Conservation (phyloP, 2,113 vertebrate genomes). For the Nannospalax galili region DNA sequence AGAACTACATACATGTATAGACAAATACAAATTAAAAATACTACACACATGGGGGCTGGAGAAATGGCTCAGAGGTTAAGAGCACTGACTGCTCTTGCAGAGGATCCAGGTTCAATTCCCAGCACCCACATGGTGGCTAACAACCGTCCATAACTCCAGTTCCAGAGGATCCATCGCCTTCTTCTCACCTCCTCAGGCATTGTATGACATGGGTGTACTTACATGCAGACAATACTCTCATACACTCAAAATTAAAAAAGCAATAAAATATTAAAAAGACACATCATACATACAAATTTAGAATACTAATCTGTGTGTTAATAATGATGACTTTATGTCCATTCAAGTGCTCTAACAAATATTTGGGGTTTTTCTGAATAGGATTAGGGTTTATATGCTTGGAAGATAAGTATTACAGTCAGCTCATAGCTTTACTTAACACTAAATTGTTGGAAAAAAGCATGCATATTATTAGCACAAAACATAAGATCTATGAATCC, state of each 20-base stretch:
- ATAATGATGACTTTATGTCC: conserved; percentile 19
- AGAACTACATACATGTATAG: neutral
- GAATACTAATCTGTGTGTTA: neutral
- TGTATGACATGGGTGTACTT: too few relatives aligned
- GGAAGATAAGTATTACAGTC: neutral
- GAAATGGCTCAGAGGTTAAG: too few relatives aligned
- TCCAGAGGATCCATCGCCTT: too few relatives aligned
- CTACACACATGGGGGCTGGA: neutral
- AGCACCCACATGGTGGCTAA: too few relatives aligned
- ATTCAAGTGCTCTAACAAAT: neutral
- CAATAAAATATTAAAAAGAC: too few relatives aligned
- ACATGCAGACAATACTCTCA: too few relatives aligned
- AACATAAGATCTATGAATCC: neutral
- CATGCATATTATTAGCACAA: neutral
- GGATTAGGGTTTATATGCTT: neutral
- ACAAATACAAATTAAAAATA: neutral
- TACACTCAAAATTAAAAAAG: too few relatives aligned
- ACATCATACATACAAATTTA: too few relatives aligned
- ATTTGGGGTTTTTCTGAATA: conserved; percentile 21
- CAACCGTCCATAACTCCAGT: too few relatives aligned
- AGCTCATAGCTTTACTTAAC: neutral
- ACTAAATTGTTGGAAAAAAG: neutral
- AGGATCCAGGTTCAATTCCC: too few relatives aligned
- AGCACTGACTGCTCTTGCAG: too few relatives aligned
- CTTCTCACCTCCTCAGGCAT: too few relatives aligned